These are phyloP conservation scores for Pandemis cinnamomeana DNA, from an alignment of 2,888 invertebrate genomes.

Conservation along the genomic window DNA sequence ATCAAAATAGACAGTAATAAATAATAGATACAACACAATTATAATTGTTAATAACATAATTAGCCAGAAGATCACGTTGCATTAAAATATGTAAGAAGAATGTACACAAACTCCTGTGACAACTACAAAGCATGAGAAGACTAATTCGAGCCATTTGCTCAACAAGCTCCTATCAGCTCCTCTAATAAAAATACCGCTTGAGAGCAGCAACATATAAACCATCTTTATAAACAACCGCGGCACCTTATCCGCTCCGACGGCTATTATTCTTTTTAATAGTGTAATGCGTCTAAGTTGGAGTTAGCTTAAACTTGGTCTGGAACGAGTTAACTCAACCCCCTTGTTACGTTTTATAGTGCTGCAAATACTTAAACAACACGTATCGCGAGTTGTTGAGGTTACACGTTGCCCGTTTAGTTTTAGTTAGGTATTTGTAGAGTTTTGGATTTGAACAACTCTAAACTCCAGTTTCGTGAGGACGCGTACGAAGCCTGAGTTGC, in stretches of 20 bases:
- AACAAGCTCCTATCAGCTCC: neutral
- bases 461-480: neutral
- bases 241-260: constrained; percentile 29
- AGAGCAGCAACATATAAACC: constrained; percentile 7
- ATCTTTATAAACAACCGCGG: constrained; percentile 31
- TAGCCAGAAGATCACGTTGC: too few species aligned
- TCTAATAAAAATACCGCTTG: neutral
- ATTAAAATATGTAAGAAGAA: too few species aligned
- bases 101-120: too few species aligned
- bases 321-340: constrained; percentile 28
- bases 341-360: constrained; percentile 31
- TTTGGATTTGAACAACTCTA: neutral
- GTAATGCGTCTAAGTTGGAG: constrained; percentile 40
- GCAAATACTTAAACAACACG: constrained; percentile 20
- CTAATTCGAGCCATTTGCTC: neutral
- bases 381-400: constrained; percentile 3
- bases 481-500: neutral
- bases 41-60: too few species aligned
- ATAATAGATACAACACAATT: too few species aligned
- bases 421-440: constrained; percentile 6
- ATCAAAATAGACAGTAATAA: too few species aligned
- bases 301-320: constrained; percentile 36
- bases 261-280: constrained; percentile 43
- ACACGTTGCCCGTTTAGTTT: neutral
- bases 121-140: too few species aligned